phyloP scores from a whole-genome alignment of 1,140 invertebrate species.

The Dysdera silvatica region DNA sequence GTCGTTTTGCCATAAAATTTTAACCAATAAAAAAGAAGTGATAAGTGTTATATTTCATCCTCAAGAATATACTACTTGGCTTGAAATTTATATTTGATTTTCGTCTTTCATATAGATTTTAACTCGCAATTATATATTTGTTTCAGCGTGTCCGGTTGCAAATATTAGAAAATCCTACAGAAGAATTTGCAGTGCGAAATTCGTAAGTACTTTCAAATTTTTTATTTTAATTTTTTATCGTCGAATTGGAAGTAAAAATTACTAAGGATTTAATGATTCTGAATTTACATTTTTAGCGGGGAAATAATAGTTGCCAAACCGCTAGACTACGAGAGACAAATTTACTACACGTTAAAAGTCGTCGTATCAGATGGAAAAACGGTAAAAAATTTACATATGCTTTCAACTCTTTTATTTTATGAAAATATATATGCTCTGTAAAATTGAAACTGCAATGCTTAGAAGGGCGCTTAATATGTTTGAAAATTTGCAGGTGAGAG shows the following conservation, averaged over 20 bases:
- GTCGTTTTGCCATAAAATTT: too few relatives aligned
- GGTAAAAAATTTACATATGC: slow-evolving; percentile 45
- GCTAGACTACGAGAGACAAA: slow-evolving; percentile 68
- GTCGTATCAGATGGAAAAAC: slow-evolving; percentile 70
- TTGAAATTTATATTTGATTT: too few relatives aligned
- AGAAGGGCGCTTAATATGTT: too few relatives aligned
- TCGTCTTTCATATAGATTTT: neutral
- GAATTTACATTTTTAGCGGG: slow-evolving; percentile 59
- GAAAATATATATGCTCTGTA: neutral
- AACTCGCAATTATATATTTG: slow-evolving; percentile 1
- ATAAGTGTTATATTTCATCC: too few relatives aligned
- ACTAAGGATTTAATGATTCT: neutral
- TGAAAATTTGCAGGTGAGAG: too few relatives aligned
- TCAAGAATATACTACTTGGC: too few relatives aligned
- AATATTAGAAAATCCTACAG: slow-evolving; percentile 20
- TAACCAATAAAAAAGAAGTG: too few relatives aligned
- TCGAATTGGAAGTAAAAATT: neutral
- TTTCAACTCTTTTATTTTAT: neutral
- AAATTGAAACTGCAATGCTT: too few relatives aligned
- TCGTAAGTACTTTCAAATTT: slow-evolving; percentile 21
- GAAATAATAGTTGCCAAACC: slow-evolving; percentile 66
- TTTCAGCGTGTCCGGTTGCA: slow-evolving; percentile 24
- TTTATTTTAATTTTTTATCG: slow-evolving; percentile 2
- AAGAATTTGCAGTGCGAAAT: slow-evolving; percentile 30
- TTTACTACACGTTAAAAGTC: slow-evolving; percentile 63